phyloP scores from a whole-genome alignment of 2,113 vertebrate genomes.

The Pygoscelis antarcticus region DNA sequence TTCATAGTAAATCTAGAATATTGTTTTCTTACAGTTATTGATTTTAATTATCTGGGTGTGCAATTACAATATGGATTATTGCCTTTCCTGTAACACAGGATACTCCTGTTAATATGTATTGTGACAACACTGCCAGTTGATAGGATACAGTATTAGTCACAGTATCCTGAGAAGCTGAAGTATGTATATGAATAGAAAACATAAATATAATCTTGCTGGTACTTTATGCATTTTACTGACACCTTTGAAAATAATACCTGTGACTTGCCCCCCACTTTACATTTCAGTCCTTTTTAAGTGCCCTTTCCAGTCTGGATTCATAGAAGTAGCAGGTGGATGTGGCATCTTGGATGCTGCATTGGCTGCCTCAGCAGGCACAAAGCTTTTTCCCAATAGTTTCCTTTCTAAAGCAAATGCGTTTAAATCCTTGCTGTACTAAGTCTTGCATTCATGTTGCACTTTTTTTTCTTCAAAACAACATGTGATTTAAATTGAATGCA shows the following conservation, averaged over 20 bases:
- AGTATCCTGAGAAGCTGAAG: not conserved
- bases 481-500: not conserved
- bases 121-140: not conserved
- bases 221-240: not conserved
- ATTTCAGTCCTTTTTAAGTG: not conserved
- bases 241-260: not conserved
- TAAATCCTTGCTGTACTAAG: not conserved
- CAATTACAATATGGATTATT: not conserved
- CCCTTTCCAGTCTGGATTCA: not conserved
- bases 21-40: not conserved
- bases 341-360: not conserved
- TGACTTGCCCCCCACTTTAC: not conserved
- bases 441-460: not conserved
- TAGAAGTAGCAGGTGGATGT: not conserved
- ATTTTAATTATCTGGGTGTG: not conserved
- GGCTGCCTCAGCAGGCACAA: not conserved
- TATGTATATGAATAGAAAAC: not conserved
- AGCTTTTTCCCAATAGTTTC: not conserved
- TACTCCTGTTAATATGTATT: not conserved
- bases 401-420: not conserved
- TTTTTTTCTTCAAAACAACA: not conserved
- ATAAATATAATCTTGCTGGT: not conserved
- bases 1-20: not conserved
- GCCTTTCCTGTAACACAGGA: not conserved
- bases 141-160: not conserved